Base-by-base conservation (phyloP, 2,797 vertebrate species). In the Centropyge bicolor region DNA sequence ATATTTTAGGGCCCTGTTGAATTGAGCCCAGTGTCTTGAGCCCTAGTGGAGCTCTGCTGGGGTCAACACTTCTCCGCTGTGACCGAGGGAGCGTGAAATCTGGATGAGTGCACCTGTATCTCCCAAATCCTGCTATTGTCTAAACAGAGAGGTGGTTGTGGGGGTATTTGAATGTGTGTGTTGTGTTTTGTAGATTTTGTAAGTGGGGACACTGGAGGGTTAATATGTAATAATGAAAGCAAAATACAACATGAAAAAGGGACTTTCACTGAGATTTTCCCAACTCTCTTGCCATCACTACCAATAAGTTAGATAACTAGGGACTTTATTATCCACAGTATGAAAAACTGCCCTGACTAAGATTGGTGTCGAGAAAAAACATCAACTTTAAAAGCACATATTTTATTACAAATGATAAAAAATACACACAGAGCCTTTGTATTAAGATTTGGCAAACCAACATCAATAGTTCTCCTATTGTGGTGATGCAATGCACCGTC, bases 111-210 rank as follows among this genome's bases (percentile, higher is more conserved):
- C 80, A 84, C 77, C 78, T 79, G 71, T 85, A 90, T 89, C 88
- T 87, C 69, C 82, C 78, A 84, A 93, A 93, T 92, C 91, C 90
- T 84, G 77, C 85, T 92, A 83, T 94, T 94, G 93, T 93, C 85
- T 91, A 88, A 92, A 92, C 86, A 93, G 36, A 85, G 78, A 46
- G 46, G 40, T 62, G 72, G 74, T 40, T 62, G 75, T 51, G 45
- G n/a, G 62, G 41, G 31, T 9, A 57, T 79, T 64, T 78, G 19
- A 7, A 45, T 81, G 79, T 78, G 72, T 59, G 48, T 40, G 51
- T 67, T 31, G 2, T 70, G 64, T 66, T 63, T 74, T 24, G 46
- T 19, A 20, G 46, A 54, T 48, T 74, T 43, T 77, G 19, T 71
- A 73, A 14, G 70, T 74, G 57, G 54, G n/a, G 57, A 55, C 14